Evolutionary conservation across 2,113 vertebrate genomes (phyloP).

Genomic region (Actenoides lindsayi): DNA sequence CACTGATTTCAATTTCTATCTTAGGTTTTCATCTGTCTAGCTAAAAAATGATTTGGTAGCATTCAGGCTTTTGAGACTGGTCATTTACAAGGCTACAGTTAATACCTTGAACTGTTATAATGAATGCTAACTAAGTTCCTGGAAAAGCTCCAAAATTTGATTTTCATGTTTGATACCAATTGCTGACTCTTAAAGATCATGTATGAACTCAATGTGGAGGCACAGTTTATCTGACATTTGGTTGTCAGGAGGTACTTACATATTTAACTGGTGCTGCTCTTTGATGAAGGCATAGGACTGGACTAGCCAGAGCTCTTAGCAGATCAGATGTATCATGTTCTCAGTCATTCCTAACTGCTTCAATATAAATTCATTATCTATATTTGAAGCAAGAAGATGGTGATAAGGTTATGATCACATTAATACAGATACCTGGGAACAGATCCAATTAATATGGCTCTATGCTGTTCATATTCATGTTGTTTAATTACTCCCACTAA

Average conservation of each 20-base stretch:
- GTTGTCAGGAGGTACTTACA: neutral
- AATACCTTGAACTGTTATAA: neutral
- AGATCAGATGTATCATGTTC: neutral
- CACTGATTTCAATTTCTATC: conserved; percentile 2
- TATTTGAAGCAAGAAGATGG: neutral
- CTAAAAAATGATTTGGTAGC: conserved; percentile 17
- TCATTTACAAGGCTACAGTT: conserved; percentile 2
- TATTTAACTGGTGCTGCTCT: neutral
- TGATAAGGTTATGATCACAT: neutral
- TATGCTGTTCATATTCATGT: neutral
- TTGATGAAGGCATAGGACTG: neutral
- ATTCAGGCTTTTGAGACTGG: neutral
- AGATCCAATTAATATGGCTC: neutral
- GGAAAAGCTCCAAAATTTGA: neutral
- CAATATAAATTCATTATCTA: neutral
- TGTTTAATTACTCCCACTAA: neutral
- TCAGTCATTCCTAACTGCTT: neutral
- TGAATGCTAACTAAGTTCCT: neutral
- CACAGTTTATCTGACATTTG: neutral
- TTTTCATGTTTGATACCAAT: neutral
- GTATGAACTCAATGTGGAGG: neutral
- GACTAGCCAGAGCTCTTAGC: neutral
- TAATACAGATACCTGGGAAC: neutral
- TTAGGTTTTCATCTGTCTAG: neutral
- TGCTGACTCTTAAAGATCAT: neutral